phyloP scores from a whole-genome alignment of 2,797 vertebrate species.

The Masticophis lateralis region DNA sequence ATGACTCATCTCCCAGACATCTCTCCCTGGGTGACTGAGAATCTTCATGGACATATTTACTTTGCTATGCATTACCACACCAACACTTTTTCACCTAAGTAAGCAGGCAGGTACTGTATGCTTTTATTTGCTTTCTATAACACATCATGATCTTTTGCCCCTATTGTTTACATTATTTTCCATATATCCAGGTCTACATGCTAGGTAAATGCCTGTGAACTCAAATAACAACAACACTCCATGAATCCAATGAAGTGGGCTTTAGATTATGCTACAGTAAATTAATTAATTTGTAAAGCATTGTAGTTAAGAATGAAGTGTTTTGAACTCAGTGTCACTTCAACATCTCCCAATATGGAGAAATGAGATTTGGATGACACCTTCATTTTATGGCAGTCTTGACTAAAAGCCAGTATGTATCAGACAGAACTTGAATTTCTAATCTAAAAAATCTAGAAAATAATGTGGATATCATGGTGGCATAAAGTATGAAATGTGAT shows the following conservation, averaged over 20 bases:
- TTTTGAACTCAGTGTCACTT: neutral
- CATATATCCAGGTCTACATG: neutral
- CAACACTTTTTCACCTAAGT: neutral
- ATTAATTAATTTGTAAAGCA: neutral
- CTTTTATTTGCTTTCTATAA: neutral
- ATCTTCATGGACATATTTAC: neutral
- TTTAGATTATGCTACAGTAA: neutral
- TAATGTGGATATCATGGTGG: neutral
- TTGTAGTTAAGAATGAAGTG: neutral
- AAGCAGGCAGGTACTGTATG: neutral
- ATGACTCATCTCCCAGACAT: neutral
- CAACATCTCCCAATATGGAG: neutral
- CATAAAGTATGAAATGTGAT: neutral
- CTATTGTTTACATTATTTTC: neutral
- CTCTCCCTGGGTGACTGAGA: neutral
- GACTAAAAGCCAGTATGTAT: neutral
- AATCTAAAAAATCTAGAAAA: neutral
- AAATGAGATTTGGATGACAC: neutral
- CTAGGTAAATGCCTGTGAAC: neutral
- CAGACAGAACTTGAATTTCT: neutral
- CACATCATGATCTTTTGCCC: neutral
- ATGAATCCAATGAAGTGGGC: neutral
- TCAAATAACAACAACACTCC: neutral
- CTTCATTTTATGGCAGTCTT: slow-evolving; percentile 1
- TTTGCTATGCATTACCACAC: neutral